Evolutionary conservation across 2,888 invertebrate genomes (phyloP).

Genomic region (Gastrophysa polygoni): DNA sequence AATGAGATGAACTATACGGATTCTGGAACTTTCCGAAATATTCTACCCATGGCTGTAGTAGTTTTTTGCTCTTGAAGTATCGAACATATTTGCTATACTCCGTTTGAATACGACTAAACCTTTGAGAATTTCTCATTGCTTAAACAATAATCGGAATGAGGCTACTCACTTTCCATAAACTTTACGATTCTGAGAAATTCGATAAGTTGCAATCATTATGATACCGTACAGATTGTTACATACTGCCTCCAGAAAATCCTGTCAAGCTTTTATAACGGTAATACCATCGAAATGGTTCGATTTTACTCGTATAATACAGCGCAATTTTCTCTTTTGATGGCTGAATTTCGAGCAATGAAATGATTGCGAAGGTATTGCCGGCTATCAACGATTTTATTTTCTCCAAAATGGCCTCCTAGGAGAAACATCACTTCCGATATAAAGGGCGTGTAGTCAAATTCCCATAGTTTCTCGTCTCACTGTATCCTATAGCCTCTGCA

Average conservation of each 20-base stretch:
- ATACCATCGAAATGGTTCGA: constrained; percentile 34
- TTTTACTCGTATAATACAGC: constrained; percentile 30
- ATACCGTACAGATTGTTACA: neutral
- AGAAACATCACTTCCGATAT: neutral
- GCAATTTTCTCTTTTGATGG: constrained; percentile 14
- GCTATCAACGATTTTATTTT: constrained; percentile 6
- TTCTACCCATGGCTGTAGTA: too few relatives aligned
- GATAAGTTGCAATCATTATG: neutral
- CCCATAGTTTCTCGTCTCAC: too few relatives aligned
- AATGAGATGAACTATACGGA: too few relatives aligned
- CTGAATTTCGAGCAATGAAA: constrained; percentile 9
- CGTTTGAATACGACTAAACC: too few relatives aligned
- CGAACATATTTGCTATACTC: too few relatives aligned
- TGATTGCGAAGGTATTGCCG: constrained; percentile 13
- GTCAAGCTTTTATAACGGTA: constrained; percentile 35
- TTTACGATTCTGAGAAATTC: neutral
- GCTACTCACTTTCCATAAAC: too few relatives aligned
- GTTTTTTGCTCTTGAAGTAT: too few relatives aligned
- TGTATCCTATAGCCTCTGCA: too few relatives aligned
- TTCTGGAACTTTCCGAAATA: too few relatives aligned
- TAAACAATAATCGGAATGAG: too few relatives aligned
- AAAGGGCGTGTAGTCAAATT: neutral
- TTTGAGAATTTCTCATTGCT: too few relatives aligned
- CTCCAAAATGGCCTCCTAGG: neutral
- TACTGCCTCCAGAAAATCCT: constrained; percentile 30